phyloP scores from a whole-genome alignment of 2,797 vertebrate genomes.

The Antrozous pallidus region DNA sequence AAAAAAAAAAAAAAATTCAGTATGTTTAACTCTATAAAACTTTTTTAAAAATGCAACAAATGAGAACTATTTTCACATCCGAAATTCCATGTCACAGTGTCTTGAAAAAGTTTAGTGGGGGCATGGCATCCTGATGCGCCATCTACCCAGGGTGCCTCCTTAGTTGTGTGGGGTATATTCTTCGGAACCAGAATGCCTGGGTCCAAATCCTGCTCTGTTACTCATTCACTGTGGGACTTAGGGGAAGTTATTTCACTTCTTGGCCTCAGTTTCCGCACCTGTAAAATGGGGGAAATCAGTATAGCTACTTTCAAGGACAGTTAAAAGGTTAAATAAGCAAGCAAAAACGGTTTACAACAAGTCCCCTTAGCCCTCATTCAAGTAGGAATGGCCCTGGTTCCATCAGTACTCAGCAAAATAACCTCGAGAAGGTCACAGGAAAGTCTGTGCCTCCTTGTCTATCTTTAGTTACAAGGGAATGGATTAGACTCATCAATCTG shows the following conservation, averaged over 20 bases:
- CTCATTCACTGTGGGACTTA: background rate
- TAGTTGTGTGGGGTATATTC: background rate
- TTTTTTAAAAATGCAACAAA: background rate
- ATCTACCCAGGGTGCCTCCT: background rate
- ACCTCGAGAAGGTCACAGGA: background rate
- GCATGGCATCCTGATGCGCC: too few species aligned
- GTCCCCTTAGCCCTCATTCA: background rate
- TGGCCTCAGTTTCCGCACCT: background rate
- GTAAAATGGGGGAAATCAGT: background rate
- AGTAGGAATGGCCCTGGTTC: background rate
- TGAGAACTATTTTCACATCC: background rate
- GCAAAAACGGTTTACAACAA: background rate
- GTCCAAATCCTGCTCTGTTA: background rate
- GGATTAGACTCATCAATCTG: background rate
- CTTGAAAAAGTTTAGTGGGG: background rate
- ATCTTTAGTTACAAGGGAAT: background rate
- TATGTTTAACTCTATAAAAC: constrained; percentile 17
- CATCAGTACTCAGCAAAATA: background rate
- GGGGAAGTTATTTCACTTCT: background rate
- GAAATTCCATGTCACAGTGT: background rate
- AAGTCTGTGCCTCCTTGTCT: background rate
- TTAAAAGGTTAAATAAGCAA: background rate
- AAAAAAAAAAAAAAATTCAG: background rate
- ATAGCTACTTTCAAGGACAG: background rate
- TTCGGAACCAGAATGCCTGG: background rate